These are phyloP conservation scores for Periophthalmus magnuspinnatus DNA, from an alignment of 2,797 vertebrate genomes.

Conservation along the genomic window DNA sequence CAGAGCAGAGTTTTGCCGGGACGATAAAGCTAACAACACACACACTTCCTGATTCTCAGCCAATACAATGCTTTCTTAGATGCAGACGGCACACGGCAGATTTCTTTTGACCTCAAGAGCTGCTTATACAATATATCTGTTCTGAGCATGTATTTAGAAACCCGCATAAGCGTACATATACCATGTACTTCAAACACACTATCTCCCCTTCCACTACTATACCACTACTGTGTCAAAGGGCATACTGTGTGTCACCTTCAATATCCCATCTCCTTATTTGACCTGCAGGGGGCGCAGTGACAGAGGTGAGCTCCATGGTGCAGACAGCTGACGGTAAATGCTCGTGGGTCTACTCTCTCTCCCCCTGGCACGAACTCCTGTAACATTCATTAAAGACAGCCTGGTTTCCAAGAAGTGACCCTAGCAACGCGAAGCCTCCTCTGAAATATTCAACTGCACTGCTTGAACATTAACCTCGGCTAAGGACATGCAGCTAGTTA, in stretches of 20 bases:
- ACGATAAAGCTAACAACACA: too few relatives aligned
- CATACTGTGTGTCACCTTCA: slow-evolving; percentile 27
- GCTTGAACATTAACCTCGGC: slow-evolving; percentile 39
- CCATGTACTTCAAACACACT: not conserved
- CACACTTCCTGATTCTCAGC: too few relatives aligned
- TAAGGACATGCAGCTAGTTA: slow-evolving; percentile 32
- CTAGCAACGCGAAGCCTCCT: slow-evolving; percentile 21
- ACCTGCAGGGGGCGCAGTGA: slow-evolving; percentile 13
- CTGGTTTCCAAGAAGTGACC: slow-evolving; percentile 25
- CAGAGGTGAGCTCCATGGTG: slow-evolving; percentile 34
- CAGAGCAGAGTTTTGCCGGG: too few relatives aligned
- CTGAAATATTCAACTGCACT: slow-evolving; percentile 56
- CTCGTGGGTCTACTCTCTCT: slow-evolving; percentile 29
- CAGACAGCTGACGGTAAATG: slow-evolving; percentile 62
- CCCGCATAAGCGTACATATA: not conserved
- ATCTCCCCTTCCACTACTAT: slow-evolving; percentile 16
- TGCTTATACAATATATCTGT: too few relatives aligned
- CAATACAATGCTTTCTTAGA: too few relatives aligned
- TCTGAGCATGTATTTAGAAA: not conserved
- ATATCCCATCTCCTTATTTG: slow-evolving; percentile 26
- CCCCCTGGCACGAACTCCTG: slow-evolving; percentile 55
- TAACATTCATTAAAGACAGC: slow-evolving; percentile 58
- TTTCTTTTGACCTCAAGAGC: too few relatives aligned
- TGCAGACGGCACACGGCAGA: too few relatives aligned
- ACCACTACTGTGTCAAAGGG: slow-evolving; percentile 16